These are phyloP conservation scores for Octopus bimaculoides DNA, from an alignment of 1,140 invertebrate species.

Conservation along the genomic window DNA sequence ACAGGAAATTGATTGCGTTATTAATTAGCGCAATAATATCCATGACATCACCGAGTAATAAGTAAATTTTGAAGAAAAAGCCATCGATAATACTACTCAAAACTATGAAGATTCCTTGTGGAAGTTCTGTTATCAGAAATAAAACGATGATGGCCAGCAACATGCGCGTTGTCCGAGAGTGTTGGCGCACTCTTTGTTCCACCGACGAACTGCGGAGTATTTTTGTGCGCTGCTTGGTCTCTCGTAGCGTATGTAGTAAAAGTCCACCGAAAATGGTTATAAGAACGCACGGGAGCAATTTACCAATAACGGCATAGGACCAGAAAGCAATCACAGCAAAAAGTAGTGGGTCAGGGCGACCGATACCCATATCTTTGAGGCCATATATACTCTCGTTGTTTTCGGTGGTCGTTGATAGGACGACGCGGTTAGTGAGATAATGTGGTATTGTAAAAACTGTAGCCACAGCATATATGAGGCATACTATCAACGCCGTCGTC, in stretches of 20 bases:
- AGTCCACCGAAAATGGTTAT: conserved; percentile 58
- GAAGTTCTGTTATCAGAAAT: conserved; percentile 84
- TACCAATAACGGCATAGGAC: conserved; percentile 47
- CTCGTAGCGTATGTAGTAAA: conserved; percentile 55
- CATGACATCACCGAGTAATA: conserved; percentile 79
- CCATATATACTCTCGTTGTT: conserved; percentile 32
- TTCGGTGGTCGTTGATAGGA: conserved; percentile 13
- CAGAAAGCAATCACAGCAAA: conserved; percentile 46
- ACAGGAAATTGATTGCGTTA: conserved; percentile 86
- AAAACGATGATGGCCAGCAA: conserved; percentile 61
- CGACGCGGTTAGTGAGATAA: conserved; percentile 60
- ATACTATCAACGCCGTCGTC: conserved; percentile 70
- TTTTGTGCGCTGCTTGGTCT: conserved; percentile 50
- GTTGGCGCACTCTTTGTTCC: conserved; percentile 64
- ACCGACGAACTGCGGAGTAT: conserved; percentile 38
- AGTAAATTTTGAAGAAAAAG: conserved; percentile 55
- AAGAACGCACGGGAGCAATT: conserved; percentile 58
- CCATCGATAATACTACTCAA: conserved; percentile 40
- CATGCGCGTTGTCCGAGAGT: conserved; percentile 67
- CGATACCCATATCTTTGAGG: conserved; percentile 31
- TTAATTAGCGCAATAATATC: conserved; percentile 88
- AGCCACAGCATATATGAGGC: conserved; percentile 70
- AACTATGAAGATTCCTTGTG: conserved; percentile 60
- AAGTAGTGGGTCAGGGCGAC: conserved; percentile 28
- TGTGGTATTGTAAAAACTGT: conserved; percentile 75